phyloP scores from a whole-genome alignment of 2,797 vertebrate genomes.

The Gymnodraco acuticeps region DNA sequence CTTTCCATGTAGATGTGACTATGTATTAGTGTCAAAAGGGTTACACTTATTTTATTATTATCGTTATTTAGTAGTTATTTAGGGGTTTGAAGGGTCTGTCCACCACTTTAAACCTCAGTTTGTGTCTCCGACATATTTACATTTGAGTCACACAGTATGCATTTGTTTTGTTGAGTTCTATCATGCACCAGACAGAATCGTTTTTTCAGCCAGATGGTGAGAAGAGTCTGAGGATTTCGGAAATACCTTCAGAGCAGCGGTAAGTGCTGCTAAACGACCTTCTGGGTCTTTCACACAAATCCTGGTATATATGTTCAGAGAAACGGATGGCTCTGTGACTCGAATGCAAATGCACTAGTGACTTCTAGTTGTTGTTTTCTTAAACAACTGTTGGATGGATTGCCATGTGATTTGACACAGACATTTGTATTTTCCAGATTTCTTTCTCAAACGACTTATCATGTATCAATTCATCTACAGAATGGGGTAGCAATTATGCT shows the following conservation, averaged over 20 bases:
- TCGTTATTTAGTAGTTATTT: background rate
- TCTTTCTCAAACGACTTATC: background rate
- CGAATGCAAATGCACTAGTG: background rate
- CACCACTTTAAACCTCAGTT: background rate
- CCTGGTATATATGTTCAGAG: conserved; percentile 1
- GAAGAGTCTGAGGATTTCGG: conserved; percentile 24
- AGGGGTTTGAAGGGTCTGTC: background rate
- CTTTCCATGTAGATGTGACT: background rate
- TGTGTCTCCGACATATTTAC: background rate
- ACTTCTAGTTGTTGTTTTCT: too few relatives aligned
- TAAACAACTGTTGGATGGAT: background rate
- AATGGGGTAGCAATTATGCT: background rate
- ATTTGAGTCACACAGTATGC: background rate
- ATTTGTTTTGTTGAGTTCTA: background rate
- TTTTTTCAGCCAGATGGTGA: conserved; percentile 20
- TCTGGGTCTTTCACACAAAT: conserved; percentile 15
- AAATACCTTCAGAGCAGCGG: conserved; percentile 7
- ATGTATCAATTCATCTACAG: background rate
- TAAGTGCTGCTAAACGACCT: conserved; percentile 6
- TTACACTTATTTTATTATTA: background rate
- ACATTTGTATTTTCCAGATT: background rate
- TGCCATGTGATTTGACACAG: background rate
- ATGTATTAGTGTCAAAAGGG: too few relatives aligned
- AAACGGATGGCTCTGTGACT: conserved; percentile 2
- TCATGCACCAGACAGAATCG: background rate